Percentiles rank a stretch among this genome's conserved stretches.
Evolutionary conservation across 2,888 invertebrate genomes (phyloP).

Genomic region (Ophonus ardosiacus): DNA sequence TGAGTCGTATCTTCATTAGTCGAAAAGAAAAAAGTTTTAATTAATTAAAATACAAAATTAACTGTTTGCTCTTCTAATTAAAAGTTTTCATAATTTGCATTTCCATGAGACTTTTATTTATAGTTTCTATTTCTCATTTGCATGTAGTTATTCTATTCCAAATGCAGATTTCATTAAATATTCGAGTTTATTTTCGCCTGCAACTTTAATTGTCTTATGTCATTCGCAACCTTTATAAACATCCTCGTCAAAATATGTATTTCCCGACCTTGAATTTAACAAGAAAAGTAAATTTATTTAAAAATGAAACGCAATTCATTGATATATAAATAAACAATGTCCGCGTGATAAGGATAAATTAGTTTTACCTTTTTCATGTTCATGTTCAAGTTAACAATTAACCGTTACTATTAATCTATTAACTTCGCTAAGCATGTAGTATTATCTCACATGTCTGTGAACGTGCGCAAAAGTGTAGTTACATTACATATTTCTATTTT

Average conservation of each 20-base stretch:
- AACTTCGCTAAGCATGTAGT: background rate
- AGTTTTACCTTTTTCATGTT: conserved; percentile 10
- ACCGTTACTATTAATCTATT: conserved; percentile 20
- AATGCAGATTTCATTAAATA: background rate
- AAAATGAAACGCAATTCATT: conserved; percentile 17
- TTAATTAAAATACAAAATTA: background rate
- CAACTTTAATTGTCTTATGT: conserved; percentile 30
- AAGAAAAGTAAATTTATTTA: conserved; percentile 17
- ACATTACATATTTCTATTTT: background rate
- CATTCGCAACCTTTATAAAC: background rate
- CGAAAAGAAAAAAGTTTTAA: background rate
- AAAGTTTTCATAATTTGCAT: background rate
- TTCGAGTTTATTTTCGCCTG: background rate
- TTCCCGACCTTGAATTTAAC: conserved; percentile 35
- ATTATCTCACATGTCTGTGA: conserved; percentile 8
- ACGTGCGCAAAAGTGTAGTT: conserved; percentile 31
- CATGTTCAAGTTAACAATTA: conserved; percentile 20
- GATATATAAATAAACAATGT: conserved; percentile 20
- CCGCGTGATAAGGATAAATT: conserved; percentile 26
- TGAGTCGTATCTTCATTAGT: no score
- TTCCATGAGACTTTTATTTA: background rate
- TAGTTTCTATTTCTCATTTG: background rate
- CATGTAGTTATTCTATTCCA: background rate
- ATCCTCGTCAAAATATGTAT: conserved; percentile 11
- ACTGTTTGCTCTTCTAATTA: background rate